Base-by-base conservation (phyloP, 2,113 vertebrate species). In the Sceloporus undulatus region DNA sequence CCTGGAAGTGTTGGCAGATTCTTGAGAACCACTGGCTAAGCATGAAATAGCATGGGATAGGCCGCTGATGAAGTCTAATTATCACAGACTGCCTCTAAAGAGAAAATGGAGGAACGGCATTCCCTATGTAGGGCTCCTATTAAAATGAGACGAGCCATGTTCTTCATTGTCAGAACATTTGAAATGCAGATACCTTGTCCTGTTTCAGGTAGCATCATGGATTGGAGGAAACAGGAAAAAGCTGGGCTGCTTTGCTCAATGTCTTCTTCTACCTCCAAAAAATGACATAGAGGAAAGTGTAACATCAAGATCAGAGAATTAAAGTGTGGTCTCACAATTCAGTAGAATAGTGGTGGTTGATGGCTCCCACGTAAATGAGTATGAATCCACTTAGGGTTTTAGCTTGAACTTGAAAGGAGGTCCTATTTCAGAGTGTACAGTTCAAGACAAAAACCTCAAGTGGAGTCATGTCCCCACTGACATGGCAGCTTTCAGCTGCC, bases 21-120 rank as follows among this genome's bases (percentile, higher is more conserved):
- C 14, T 83, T 88, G 56, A 88, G 68, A 76, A 29, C 42, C 74
- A 48, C 16, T 66, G 54, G 56, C 71, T 52, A 77, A 76, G 21
- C 19, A 5, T 77, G 19, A 21, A 34, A 25, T 83, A n/a, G 40
- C 16, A 70, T 21, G 59, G 2, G 38, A n/a, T 2, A 77, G 59
- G 21, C 21, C 42, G 42, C 18, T 84, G 25, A 13, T 78, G 23
- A 23, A 70, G 25, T 70, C 68, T 54, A 78, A 56, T 77, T 77
- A 88, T 78, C 14, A 2, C 5, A 77, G 3, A 66, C 34, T 66
- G 66, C 54, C 25, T 85, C 52, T 62, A 7, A 23, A n/a, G 16
- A 85, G 23, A 83, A 42, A 68, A n/a, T 27, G 74, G 8, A 54
- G 19, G 18, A 66, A 11, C 23, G 29, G 8, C 27, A 16, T 74